Conservation (phyloP, 2,888 invertebrate species). For the Caradrina kadenii region DNA sequence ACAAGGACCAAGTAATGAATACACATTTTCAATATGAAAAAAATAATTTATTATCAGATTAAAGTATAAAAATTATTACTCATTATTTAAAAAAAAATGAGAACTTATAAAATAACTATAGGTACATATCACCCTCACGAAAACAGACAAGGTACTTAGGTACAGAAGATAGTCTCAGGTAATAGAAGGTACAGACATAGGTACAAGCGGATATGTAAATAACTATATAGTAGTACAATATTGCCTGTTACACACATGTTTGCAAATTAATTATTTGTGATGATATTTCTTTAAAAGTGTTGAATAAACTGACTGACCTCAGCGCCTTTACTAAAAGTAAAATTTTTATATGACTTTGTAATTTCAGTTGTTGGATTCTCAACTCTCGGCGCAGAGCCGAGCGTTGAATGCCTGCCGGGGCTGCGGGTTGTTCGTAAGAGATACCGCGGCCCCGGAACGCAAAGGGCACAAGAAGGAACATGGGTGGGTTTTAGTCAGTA, state of each 20-base stretch:
- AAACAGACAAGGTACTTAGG: slow-evolving; percentile 59
- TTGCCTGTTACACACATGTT: slow-evolving; percentile 23
- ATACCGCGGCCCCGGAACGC: too few relatives aligned
- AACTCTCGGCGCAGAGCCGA: too few relatives aligned
- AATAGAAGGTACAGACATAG: slow-evolving; percentile 43
- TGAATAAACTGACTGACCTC: neutral
- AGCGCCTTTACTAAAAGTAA: slow-evolving; percentile 11
- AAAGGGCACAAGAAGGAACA: too few relatives aligned
- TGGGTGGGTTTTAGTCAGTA: too few relatives aligned
- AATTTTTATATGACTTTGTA: neutral
- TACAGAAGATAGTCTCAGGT: slow-evolving; percentile 50
- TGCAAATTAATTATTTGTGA: slow-evolving; percentile 9
- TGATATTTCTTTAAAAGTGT: slow-evolving; percentile 20
- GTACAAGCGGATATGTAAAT: slow-evolving; percentile 50
- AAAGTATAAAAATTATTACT: slow-evolving; percentile 70
- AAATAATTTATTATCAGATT: slow-evolving; percentile 76
- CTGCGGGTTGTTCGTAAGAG: too few relatives aligned
- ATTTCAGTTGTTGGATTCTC: too few relatives aligned
- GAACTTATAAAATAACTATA: slow-evolving; percentile 68
- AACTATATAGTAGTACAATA: slow-evolving; percentile 25
- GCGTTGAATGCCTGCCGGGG: too few relatives aligned
- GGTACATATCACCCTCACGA: slow-evolving; percentile 63
- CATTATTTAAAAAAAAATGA: slow-evolving; percentile 66
- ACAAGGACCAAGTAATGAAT: neutral
- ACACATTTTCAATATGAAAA: slow-evolving; percentile 75